Conservation (phyloP, 2,113 vertebrate species). For the Asarcornis scutulata region DNA sequence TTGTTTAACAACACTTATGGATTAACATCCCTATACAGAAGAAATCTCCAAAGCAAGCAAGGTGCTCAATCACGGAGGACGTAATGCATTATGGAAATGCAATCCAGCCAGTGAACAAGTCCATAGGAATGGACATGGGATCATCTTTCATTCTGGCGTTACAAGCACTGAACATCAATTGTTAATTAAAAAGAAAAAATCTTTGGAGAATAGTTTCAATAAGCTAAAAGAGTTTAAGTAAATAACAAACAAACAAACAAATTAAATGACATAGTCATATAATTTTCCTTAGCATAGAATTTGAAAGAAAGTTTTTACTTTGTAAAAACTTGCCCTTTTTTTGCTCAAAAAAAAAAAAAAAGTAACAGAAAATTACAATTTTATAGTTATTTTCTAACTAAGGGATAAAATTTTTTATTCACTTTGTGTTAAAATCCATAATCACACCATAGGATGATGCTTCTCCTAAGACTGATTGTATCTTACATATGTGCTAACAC, state of each 20-base stretch:
- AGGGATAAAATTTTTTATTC: neutral
- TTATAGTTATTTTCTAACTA: neutral
- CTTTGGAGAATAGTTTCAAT: neutral
- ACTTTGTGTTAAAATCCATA: neutral
- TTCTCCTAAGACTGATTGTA: neutral
- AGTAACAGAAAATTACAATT: neutral
- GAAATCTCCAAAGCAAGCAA: neutral
- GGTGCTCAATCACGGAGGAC: neutral
- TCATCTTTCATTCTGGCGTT: neutral
- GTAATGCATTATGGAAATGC: neutral
- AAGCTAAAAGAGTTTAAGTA: neutral
- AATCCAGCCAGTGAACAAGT: neutral
- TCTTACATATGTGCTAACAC: neutral
- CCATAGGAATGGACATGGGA: neutral
- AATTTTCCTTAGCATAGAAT: neutral
- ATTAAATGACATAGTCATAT: neutral
- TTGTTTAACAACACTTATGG: neutral
- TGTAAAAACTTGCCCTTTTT: neutral
- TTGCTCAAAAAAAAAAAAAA: neutral
- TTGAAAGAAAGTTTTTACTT: neutral
- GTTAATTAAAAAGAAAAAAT: neutral
- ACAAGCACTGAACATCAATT: neutral
- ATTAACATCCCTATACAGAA: neutral
- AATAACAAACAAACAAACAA: neutral
- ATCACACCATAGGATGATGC: rapidly evolving